Evolutionary conservation across 2,113 vertebrate genomes (phyloP).

Genomic region (Scomber scombrus): DNA sequence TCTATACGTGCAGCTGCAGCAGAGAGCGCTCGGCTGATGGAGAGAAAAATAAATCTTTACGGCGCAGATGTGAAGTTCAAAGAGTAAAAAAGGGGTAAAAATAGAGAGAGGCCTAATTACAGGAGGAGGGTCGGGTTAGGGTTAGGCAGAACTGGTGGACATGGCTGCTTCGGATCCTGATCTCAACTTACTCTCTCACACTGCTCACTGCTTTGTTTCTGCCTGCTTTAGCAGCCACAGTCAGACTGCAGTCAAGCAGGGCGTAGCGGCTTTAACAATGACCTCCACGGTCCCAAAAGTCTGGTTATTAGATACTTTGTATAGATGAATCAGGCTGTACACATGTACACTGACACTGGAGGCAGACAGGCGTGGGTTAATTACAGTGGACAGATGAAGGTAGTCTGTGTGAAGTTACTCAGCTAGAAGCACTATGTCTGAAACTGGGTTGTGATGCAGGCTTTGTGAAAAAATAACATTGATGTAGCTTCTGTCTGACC

Average conservation of each 20-base stretch:
- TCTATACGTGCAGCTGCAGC: slow-evolving; percentile 35
- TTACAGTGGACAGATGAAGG: background rate
- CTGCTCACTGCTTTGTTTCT: background rate
- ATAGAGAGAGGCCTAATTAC: slow-evolving; percentile 51
- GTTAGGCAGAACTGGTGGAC: slow-evolving; percentile 37
- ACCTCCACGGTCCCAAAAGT: background rate
- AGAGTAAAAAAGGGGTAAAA: slow-evolving; percentile 23
- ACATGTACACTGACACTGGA: background rate
- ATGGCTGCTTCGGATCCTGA: slow-evolving; percentile 10
- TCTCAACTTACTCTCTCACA: slow-evolving; percentile 1
- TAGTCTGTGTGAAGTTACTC: background rate
- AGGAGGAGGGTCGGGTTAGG: slow-evolving; percentile 39
- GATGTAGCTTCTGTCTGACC: background rate
- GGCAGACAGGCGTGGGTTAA: background rate
- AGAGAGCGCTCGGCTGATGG: background rate
- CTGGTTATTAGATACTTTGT: background rate
- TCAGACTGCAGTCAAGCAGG: background rate
- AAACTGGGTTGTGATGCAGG: background rate
- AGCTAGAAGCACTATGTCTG: background rate
- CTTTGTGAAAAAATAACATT: background rate
- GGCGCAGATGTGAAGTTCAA: slow-evolving; percentile 56
- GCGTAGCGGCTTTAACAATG: background rate
- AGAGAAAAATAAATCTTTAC: slow-evolving; percentile 26
- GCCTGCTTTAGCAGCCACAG: background rate
- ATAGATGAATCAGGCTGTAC: too few species aligned